A percentile compares a stretch with the other conserved stretches of the same genome.
These are phyloP conservation scores for Eupithecia subumbrata DNA, from an alignment of 2,888 invertebrate genomes.

Conservation along the genomic window DNA sequence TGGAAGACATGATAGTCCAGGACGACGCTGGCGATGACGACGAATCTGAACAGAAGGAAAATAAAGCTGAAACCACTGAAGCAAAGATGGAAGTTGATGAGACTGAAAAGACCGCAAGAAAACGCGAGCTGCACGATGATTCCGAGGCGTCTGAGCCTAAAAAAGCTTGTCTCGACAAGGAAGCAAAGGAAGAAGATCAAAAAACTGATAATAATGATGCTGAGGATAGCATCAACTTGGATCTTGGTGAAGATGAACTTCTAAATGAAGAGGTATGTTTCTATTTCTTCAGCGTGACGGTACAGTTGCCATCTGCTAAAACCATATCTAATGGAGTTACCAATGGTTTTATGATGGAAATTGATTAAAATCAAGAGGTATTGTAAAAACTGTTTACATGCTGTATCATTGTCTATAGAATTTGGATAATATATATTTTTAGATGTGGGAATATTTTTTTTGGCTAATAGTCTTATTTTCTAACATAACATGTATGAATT, in stretches of 20 bases:
- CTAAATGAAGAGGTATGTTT: conserved; percentile 90
- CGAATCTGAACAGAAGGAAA: conserved; percentile 57
- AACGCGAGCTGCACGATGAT: conserved; percentile 71
- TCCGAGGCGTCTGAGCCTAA: conserved; percentile 66
- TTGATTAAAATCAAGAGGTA: conserved; percentile 57
- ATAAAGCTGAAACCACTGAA: conserved; percentile 45
- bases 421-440: conserved; percentile 45
- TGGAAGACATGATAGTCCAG: conserved; percentile 81
- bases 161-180: conserved; percentile 72
- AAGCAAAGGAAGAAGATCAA: conserved; percentile 65
- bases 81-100: conserved; percentile 69
- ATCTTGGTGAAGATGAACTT: conserved; percentile 92
- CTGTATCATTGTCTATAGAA: conserved; percentile 11
- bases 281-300: conserved; percentile 78
- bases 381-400: conserved; percentile 20
- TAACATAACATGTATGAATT: conserved; percentile 54
- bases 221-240: conserved; percentile 91
- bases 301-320: conserved; percentile 62
- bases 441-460: conserved; percentile 50
- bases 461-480: conserved; percentile 56
- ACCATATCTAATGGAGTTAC: conserved; percentile 62
- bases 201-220: conserved; percentile 86
- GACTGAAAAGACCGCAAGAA: conserved; percentile 62
- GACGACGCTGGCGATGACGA: conserved; percentile 78
- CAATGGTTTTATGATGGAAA: conserved; percentile 61